phyloP scores from a whole-genome alignment of 2,797 vertebrate species.

The Falco naumanni region DNA sequence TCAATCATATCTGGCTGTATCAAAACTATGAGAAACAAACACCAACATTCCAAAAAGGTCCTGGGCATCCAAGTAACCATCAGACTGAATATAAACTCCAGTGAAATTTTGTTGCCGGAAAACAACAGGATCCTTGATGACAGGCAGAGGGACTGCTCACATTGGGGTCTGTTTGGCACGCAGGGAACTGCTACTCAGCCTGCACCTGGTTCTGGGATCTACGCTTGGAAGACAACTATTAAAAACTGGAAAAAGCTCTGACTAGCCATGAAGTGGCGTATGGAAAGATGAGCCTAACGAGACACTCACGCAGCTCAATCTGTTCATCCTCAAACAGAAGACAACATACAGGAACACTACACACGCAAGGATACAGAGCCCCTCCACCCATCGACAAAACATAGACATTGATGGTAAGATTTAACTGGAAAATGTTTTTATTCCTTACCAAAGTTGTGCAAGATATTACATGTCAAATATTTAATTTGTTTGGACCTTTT shows the following conservation, averaged over 20 bases:
- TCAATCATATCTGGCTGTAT: neutral
- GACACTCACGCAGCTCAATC: neutral
- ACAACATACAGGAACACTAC: neutral
- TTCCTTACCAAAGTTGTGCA: neutral
- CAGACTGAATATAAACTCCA: neutral
- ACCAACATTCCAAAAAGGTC: neutral
- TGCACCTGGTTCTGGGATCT: neutral
- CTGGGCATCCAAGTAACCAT: neutral
- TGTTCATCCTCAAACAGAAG: neutral
- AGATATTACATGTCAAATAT: neutral
- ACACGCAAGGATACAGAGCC: neutral
- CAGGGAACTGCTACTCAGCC: neutral
- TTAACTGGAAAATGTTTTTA: neutral
- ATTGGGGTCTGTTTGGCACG: neutral
- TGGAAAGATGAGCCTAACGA: neutral
- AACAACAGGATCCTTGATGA: neutral
- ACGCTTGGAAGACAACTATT: neutral
- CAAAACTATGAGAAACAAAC: neutral
- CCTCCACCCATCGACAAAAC: rapidly evolving
- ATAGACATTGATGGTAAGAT: rapidly evolving
- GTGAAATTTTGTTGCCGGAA: neutral
- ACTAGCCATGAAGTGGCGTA: neutral
- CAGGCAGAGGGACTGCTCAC: neutral
- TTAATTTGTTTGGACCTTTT: neutral
- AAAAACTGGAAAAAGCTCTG: neutral